phyloP scores from a whole-genome alignment of 30 jellyfish, hydroid and myxozoan species.

The Phacellophora camtschatica region DNA sequence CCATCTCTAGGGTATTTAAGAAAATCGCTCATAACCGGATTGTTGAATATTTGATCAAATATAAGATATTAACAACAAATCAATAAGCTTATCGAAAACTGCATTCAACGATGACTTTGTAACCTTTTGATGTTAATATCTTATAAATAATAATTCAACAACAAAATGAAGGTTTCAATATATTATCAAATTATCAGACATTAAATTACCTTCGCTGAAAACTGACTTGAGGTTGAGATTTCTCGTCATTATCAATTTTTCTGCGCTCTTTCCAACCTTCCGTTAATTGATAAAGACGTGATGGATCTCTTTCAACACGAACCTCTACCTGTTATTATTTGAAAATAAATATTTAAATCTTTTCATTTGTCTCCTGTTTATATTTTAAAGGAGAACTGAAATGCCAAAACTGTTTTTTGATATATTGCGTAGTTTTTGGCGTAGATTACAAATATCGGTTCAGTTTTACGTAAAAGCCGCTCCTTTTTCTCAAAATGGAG shows the following conservation, averaged over 20 bases:
- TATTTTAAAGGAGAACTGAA: background rate
- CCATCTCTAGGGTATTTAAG: background rate
- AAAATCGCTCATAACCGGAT: background rate
- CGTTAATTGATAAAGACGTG: slow-evolving; percentile 69
- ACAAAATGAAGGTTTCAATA: background rate
- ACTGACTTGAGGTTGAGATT: slow-evolving; percentile 24
- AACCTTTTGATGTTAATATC: too few relatives aligned
- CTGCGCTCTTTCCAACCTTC: slow-evolving; percentile 85
- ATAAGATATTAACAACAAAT: too few relatives aligned
- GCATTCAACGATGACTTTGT: background rate
- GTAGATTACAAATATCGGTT: too few relatives aligned
- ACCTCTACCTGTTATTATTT: slow-evolving; percentile 62
- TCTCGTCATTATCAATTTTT: slow-evolving; percentile 15
- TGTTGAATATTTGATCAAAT: background rate
- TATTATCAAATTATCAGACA: background rate
- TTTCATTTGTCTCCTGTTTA: too few relatives aligned
- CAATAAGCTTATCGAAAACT: background rate
- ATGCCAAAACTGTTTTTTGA: too few relatives aligned
- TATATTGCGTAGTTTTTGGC: too few relatives aligned
- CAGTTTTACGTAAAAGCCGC: too few relatives aligned
- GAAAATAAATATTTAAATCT: background rate
- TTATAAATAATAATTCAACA: background rate
- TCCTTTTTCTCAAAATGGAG: too few relatives aligned
- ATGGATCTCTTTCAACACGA: slow-evolving; percentile 85
- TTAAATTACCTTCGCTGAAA: slow-evolving; percentile 54